Base-by-base conservation (phyloP, 1,140 invertebrate genomes). In the Microplitis demolitor region DNA sequence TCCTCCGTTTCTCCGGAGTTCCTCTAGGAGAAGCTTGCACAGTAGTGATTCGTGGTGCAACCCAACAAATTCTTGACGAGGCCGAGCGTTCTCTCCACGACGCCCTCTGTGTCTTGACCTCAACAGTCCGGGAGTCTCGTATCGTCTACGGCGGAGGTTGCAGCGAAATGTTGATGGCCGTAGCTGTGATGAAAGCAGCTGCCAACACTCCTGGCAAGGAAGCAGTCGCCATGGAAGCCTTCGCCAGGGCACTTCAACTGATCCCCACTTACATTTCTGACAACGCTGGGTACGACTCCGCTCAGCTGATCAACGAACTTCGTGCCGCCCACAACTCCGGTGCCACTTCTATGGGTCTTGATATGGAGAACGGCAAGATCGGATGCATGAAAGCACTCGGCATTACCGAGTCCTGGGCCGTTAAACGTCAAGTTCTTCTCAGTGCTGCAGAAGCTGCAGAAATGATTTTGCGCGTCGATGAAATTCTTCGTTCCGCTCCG, bases 61-160 rank as follows among this genome's bases (percentile, higher is more conserved):
- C 98, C 3, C 94, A 99, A 83, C 98, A 99, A 88, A 99, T 99
- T 80, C 90, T 99, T 9, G 98, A 99, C 80, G 98, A 99, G 88
- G 98, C 98, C 2, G 98, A 99, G 78, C 91, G 98, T 56, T 99
- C 98, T 1, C 85, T 99, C 4, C 98, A 99, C 82, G 98, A 99
- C 85, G 98, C 98, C 3, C 89, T 99, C 0, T 99, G 98, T 87
- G 98, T 99, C 0, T 89, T 99, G 24, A 91, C 96, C 0, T 95
- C 97, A 60, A 99, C 98, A 24, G 96, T 99, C 0, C 95, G 95
- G 76, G 97, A 99, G 85, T 93, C 95, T 0, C 91, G 93, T 77
- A 93, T 96, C 66, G 93, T 99, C 5, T 98, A 91, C 83, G 98
- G 98, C 34, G 97, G 97, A 85, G 97, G 95, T 75, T 95, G 95